Conservation (phyloP, 2,113 vertebrate genomes). For the Pterophyllum scalare region DNA sequence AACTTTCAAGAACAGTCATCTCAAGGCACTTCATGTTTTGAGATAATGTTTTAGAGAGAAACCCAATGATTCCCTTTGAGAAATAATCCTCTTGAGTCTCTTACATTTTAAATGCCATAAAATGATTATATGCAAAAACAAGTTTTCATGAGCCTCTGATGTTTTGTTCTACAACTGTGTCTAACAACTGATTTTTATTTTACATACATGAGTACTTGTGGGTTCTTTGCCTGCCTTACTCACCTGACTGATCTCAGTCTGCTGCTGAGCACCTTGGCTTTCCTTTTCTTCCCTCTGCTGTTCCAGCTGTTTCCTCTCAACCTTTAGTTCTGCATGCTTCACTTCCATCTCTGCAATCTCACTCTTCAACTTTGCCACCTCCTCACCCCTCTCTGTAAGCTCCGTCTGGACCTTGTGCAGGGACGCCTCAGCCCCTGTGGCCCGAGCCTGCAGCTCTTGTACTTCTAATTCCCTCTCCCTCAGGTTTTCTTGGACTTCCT, state of each 20-base stretch:
- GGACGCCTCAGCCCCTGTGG: constrained; percentile 83
- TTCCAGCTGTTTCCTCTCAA: constrained; percentile 92
- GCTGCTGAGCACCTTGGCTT: constrained; percentile 89
- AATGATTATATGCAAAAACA: background rate
- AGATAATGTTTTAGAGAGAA: background rate
- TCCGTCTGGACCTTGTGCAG: constrained; percentile 86
- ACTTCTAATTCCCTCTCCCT: constrained; percentile 90
- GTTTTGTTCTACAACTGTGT: background rate
- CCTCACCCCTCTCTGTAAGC: constrained; percentile 84
- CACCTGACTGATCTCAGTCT: constrained; percentile 94
- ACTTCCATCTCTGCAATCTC: constrained; percentile 89
- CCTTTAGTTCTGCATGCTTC: constrained; percentile 91
- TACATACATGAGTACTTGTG: background rate
- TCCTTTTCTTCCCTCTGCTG: constrained; percentile 95
- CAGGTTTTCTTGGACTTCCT: constrained; percentile 84
- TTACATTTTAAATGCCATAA: background rate
- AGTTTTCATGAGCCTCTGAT: background rate
- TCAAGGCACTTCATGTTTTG: background rate
- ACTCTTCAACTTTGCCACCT: constrained; percentile 84
- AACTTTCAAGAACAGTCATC: background rate
- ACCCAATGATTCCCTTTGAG: too few species aligned
- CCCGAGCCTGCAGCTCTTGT: constrained; percentile 88
- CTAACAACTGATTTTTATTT: background rate
- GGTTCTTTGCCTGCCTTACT: constrained; percentile 17
- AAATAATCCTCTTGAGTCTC: background rate